Base-by-base conservation (phyloP, 2,113 vertebrate species). In the Cryptotis parvus region DNA sequence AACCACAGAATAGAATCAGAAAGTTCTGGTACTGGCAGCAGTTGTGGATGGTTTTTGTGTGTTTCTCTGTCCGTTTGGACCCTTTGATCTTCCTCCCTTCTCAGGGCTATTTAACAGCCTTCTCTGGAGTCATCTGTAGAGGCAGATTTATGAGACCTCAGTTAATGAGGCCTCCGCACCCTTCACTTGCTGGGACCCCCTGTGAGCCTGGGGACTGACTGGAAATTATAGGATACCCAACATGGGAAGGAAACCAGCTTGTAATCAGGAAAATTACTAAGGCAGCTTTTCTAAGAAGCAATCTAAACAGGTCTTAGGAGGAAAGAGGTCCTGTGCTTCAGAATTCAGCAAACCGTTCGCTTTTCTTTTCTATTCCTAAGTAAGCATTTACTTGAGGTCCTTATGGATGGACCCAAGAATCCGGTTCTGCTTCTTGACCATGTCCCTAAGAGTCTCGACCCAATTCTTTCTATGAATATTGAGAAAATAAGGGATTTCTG, bases 331-430 rank as follows among this genome's bases (percentile, higher is more conserved):
- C 69, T 29, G 3, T 39, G 16, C 33, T 37, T 68, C 6, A 33
- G 22, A 15, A 75, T 70, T 29, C 35, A 29, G 3, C 78, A 37
- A 84, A 83, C 10, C 70, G 27, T 74, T 89, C 65, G 6, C 0
- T 35, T 89, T 77, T 55, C 26, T 85, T 82, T 75, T 76, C 22
- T 92, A 92, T 72, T 55, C 37, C 9, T 74, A 83, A 89, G 29
- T 55, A 81, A 93, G 15, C 69, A 43, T 6, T 73, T 35, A 29
- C 2, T 63, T 84, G 20, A 58, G 12, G 86, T n/a, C 35, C 26
- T 16, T 33, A 35, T 24, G 69, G 86, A 83, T 81, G 14, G 77
- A 72, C 65, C 20, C 83, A 58, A 20, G 55, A 22, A 58, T n/a
- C n/a, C n/a, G n/a, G n/a, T n/a, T n/a, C n/a, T n/a, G n/a, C n/a